phyloP scores from a whole-genome alignment of 2,113 vertebrate genomes.

The Cyanocitta stelleri region DNA sequence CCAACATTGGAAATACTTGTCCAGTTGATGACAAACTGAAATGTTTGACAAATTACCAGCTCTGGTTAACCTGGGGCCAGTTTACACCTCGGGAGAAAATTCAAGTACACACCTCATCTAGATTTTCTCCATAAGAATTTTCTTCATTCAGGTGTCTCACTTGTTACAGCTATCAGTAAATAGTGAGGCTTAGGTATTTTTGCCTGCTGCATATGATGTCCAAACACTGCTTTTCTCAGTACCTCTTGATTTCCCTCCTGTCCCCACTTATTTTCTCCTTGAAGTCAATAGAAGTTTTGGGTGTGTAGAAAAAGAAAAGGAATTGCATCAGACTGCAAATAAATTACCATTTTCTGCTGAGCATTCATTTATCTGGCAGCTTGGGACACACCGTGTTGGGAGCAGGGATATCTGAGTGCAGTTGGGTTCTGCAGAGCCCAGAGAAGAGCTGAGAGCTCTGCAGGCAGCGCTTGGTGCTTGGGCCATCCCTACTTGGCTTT shows the following conservation, averaged over 20 bases:
- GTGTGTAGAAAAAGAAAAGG: neutral
- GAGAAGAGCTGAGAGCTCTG: neutral
- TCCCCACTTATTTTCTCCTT: neutral
- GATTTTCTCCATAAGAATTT: neutral
- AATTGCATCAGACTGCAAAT: neutral
- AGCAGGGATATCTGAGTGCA: neutral
- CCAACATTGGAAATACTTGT: neutral
- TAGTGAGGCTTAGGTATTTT: neutral
- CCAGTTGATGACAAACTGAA: neutral
- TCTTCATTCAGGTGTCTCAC: neutral
- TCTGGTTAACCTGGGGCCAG: neutral
- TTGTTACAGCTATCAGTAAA: neutral
- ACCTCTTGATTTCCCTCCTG: neutral
- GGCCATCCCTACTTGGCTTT: neutral
- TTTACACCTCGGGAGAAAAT: neutral
- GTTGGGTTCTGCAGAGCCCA: neutral
- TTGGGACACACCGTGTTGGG: rapidly evolving
- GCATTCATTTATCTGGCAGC: neutral
- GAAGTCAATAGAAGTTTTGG: neutral
- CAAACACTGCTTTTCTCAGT: neutral
- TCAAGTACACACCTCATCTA: neutral
- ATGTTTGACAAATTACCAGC: neutral
- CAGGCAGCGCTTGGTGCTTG: rapidly evolving
- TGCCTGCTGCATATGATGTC: neutral
- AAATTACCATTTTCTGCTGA: neutral